A percentile compares a stretch with the other conserved stretches of the same genome.
Evolutionary conservation across 2,797 vertebrate genomes (phyloP).

Genomic region (Taenioides sp.): DNA sequence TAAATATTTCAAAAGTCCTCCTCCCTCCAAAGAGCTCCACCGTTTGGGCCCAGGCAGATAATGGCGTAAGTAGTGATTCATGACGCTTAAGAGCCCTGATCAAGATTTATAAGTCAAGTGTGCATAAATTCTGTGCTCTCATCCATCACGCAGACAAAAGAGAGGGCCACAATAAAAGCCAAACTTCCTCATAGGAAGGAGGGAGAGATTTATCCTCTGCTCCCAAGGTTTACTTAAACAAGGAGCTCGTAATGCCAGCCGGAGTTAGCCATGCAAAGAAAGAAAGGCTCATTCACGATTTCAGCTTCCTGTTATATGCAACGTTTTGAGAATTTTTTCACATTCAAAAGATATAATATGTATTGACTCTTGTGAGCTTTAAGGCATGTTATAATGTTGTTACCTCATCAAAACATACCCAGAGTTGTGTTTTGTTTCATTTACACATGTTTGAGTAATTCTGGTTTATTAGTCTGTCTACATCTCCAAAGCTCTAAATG

Average conservation of each 20-base stretch:
- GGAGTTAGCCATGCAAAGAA: conserved; percentile 19
- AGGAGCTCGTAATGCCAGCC: conserved; percentile 28
- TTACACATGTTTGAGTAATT: no score
- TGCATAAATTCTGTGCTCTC: conserved; percentile 62
- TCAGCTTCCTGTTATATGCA: no score
- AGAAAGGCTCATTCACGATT: conserved; percentile 30
- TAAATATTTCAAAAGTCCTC: conserved; percentile 49
- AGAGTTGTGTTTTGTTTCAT: no score
- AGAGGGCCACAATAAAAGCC: conserved; percentile 65
- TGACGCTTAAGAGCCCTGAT: conserved; percentile 57
- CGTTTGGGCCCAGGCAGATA: conserved; percentile 36
- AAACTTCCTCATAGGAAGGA: conserved; percentile 51
- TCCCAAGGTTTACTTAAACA: conserved; percentile 57
- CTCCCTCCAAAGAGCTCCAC: conserved; percentile 34
- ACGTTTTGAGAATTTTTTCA: no score
- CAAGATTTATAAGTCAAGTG: conserved; percentile 66
- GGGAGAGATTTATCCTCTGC: conserved; percentile 62
- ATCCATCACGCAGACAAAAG: conserved; percentile 68
- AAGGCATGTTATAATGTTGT: no score
- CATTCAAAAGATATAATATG: no score
- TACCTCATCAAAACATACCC: no score
- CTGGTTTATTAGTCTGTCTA: no score
- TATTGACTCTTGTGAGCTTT: no score
- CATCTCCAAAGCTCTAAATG: no score
- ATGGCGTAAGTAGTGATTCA: conserved; percentile 53